Evolutionary conservation across 1,140 invertebrate species (phyloP), one percentile per base, ranked within the genome.

Genomic region (Trichonephila inaurata): DNA sequence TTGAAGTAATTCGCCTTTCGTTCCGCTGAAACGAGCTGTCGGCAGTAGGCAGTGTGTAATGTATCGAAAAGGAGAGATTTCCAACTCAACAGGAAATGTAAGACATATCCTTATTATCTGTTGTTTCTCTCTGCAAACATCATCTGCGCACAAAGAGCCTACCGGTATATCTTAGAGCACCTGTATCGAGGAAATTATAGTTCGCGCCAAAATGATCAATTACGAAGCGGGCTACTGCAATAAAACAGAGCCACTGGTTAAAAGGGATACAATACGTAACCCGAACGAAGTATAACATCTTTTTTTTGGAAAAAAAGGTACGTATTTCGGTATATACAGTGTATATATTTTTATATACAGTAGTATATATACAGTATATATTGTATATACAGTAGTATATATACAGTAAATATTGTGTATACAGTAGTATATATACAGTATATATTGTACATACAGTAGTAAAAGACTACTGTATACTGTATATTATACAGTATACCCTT

Each of bases 61-160:
- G 66, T 24, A n/a, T 24, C 21, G 28, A 77, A 77, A 18, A n/a
- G 69, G 69, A 69, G 24, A 77, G 24, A 19, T 77, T n/a, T n/a
- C n/a, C 12, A 77, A 77, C 28, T 28, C 33, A 77, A 77, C 69
- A 77, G 69, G 69, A 77, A 77, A 77, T 77, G 69, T 77, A 33
- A 12, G 24, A 33, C 69, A 33, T 28, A 77, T 77, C 69, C 69
- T 28, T 16, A n/a, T n/a, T 28, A 77, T 28, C 69, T 77, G 69
- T 77, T 77, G 69, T 77, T 77, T 77, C 69, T n/a, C 69, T 77
- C 28, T 77, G 28, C 69, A 77, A 77, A 77, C 28, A 77, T 77
- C 69, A 12, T 77, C 69, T 6, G 24, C 33, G 28, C 24, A 69
- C 24, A n/a, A 69, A 69, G 66, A 10, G 66, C 21, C 28, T 77